Evolutionary conservation across 1,140 invertebrate genomes (phyloP), one percentile per base, ranked within the genome.

Genomic region (Ceratoteleas bidentatus): DNA sequence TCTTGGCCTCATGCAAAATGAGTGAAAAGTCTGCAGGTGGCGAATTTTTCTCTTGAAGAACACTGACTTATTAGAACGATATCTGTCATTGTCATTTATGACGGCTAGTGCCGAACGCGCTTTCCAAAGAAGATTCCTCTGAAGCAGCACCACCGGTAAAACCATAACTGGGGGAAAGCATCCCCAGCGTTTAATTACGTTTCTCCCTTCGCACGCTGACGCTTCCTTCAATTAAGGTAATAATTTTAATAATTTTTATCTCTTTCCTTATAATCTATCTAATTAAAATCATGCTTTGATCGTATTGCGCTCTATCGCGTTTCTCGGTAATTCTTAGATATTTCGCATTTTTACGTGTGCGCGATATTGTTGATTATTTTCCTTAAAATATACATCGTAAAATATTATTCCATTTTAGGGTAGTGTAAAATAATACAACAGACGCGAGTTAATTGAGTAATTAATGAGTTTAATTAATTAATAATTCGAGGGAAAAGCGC

Each of bases 201-300:
- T 81, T 86, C 87, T 86, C 89, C 87, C 89, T 87, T 83, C 85
- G 81, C 85, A 72, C 85, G 52, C 60, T 84, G 81, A 86, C 81
- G 86, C 86, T 89, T 87, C 91, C 90, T 92, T 92, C 91, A 89
- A 91, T 91, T 92, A 91, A 89, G 87, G 90, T 87, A 91, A 92
- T 92, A 92, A 92, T 91, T 91, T 92, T 92, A 90, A 91, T 92
- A 92, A 92, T 91, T 92, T 91, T 91, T 91, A 92, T 92, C 90
- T 91, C 88, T 91, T 90, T 88, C 84, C 84, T 86, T 91, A 90
- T 91, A 90, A 92, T 91, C 90, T 89, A 87, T 83, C 89, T 91
- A 91, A 91, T 92, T 91, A 90, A 91, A 91, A 90, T 90, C 89
- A 90, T 84, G 87, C 90, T 92, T 91, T 91, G 89, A 91, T 91